A percentile compares a stretch with the other conserved stretches of the same genome.
These are phyloP conservation scores for Oscheius sp. DNA, from an alignment of 2,888 invertebrate genomes.

Conservation along the genomic window DNA sequence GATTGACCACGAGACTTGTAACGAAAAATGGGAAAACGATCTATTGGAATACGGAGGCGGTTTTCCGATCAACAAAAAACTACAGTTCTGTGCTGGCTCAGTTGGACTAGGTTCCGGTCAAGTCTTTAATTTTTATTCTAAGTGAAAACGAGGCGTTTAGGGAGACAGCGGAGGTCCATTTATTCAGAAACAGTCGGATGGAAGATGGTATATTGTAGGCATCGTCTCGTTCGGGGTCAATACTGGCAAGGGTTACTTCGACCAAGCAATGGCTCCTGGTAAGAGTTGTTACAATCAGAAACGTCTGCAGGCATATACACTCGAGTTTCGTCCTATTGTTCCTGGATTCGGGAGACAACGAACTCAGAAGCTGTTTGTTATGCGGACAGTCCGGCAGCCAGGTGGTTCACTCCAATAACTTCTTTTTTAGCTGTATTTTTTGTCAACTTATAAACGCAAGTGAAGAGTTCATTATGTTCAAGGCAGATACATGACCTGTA, in stretches of 20 bases:
- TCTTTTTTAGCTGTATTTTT: too few relatives aligned
- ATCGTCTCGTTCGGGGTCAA: conserved; percentile 32
- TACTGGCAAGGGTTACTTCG: conserved; percentile 23
- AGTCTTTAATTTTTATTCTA: background rate
- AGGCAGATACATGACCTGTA: background rate
- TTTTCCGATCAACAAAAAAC: conserved; percentile 6
- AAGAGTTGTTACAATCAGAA: too few relatives aligned
- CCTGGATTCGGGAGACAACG: conserved; percentile 14
- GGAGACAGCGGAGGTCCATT: conserved; percentile 33
- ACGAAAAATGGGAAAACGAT: conserved; percentile 22
- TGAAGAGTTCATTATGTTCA: background rate
- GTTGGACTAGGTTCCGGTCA: conserved; percentile 24
- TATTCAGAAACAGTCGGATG: conserved; percentile 9
- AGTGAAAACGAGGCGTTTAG: background rate
- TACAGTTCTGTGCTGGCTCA: conserved; percentile 26
- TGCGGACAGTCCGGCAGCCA: background rate
- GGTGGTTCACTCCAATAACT: too few relatives aligned
- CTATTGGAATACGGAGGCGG: conserved; percentile 25
- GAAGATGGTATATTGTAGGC: conserved; percentile 26
- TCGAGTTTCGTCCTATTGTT: conserved; percentile 16
- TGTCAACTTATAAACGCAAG: background rate
- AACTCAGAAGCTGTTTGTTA: conserved; percentile 3
- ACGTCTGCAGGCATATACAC: conserved; percentile 29
- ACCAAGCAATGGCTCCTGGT: conserved; percentile 30
- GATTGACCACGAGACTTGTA: conserved; percentile 17